These are phyloP conservation scores for Lumbricus terrestris DNA, from an alignment of 2,888 invertebrate genomes.

Conservation along the genomic window DNA sequence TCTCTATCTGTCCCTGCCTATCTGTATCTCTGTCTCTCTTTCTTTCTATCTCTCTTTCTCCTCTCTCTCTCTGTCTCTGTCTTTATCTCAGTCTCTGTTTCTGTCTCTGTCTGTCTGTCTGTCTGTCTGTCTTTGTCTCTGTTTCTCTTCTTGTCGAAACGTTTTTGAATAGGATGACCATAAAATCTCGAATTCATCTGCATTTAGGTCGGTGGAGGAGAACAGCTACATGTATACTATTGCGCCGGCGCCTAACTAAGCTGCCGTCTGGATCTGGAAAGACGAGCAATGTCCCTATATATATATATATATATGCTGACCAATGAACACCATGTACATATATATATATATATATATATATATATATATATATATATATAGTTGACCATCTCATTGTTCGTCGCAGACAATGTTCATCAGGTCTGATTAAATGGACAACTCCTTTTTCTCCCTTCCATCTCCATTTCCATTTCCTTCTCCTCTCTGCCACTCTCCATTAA, in stretches of 20 bases:
- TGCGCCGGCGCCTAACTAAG: neutral
- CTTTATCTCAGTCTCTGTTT: no score
- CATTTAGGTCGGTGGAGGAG: neutral
- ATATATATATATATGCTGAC: no score
- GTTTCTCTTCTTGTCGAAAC: neutral
- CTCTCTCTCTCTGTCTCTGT: no score
- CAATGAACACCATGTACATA: no score
- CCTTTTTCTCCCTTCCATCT: neutral
- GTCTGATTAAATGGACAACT: neutral
- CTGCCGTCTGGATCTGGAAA: neutral
- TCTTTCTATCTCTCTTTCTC: no score
- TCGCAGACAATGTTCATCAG: neutral
- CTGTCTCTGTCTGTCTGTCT: no score
- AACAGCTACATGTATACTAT: no score
- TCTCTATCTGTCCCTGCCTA: neutral
- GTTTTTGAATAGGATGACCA: neutral
- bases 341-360: no score
- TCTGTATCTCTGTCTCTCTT: no score
- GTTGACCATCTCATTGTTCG: neutral
- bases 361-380: no score
- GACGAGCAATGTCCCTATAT: neutral
- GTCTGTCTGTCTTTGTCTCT: no score
- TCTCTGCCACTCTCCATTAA: neutral
- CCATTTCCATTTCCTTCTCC: neutral
- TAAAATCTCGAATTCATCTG: neutral